phyloP scores from a whole-genome alignment of 2,888 invertebrate genomes.

The Melikaiella ostensackeni region DNA sequence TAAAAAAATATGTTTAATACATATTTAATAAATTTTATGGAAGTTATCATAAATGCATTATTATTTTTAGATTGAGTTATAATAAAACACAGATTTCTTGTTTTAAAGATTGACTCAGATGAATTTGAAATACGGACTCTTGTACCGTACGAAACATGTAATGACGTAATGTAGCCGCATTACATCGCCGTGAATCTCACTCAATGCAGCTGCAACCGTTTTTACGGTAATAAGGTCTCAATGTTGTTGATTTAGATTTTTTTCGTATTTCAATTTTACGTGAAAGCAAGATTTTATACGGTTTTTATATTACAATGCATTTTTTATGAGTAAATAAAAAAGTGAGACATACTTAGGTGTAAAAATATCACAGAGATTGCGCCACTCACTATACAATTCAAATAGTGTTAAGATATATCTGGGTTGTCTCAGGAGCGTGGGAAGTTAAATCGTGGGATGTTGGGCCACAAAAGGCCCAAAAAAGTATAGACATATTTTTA shows the following conservation, averaged over 20 bases:
- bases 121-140: slow-evolving; percentile 28
- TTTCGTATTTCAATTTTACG: not conserved
- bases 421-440: not conserved
- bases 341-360: not conserved
- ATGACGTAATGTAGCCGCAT: slow-evolving; percentile 35
- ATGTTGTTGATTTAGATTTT: not conserved
- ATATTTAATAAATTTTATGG: too few relatives aligned
- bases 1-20: too few relatives aligned
- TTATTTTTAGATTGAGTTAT: too few relatives aligned
- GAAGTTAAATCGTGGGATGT: slow-evolving; percentile 3
- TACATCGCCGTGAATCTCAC: slow-evolving; percentile 33
- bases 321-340: not conserved
- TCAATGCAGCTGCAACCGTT: slow-evolving; percentile 26
- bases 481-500: not conserved
- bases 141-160: slow-evolving; percentile 18
- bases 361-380: not conserved
- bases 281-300: not conserved
- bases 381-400: not conserved
- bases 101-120: not conserved
- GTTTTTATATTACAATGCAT: slow-evolving; percentile 8
- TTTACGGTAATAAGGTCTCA: not conserved
- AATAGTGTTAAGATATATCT: not conserved
- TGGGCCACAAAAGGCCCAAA: not conserved
- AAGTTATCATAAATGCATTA: too few relatives aligned
- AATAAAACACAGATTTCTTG: too few relatives aligned